Evolutionary conservation across 1,140 invertebrate species (phyloP).

Genomic region (Drosophila pandora): DNA sequence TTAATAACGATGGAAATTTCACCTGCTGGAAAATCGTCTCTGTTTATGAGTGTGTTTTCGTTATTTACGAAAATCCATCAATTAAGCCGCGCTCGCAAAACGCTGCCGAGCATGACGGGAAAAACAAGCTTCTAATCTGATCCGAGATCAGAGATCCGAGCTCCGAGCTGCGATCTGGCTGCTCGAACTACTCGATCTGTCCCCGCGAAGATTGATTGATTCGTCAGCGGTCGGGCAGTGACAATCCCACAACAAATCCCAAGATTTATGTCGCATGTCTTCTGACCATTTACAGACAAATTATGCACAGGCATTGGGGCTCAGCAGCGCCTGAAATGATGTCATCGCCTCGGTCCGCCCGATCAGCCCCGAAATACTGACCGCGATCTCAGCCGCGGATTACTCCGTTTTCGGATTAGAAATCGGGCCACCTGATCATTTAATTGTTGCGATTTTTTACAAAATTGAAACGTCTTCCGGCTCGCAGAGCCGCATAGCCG

Average conservation of each 20-base stretch:
- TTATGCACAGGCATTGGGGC: constrained; percentile 59
- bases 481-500: constrained; percentile 21
- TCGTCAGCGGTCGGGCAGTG: constrained; percentile 55
- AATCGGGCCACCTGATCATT: constrained; percentile 75
- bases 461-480: constrained; percentile 80
- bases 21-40: constrained; percentile 72
- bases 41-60: constrained; percentile 53
- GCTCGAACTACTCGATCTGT: constrained; percentile 49
- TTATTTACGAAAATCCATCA: constrained; percentile 76
- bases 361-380: constrained; percentile 17
- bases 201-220: constrained; percentile 62
- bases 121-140: constrained; percentile 56
- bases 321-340: constrained; percentile 43
- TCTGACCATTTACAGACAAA: constrained; percentile 75
- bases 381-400: constrained; percentile 9
- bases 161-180: constrained; percentile 7
- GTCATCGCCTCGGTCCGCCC: constrained; percentile 42
- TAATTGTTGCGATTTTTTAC: constrained; percentile 78
- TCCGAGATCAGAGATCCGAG: constrained; percentile 11
- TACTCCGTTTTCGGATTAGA: constrained; percentile 33
- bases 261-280: constrained; percentile 67
- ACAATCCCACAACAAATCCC: constrained; percentile 59
- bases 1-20: constrained; percentile 78
- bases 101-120: constrained; percentile 23
- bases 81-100: constrained; percentile 60